Conservation (phyloP, 2,113 vertebrate genomes). For the Antechinus stuartii region DNA sequence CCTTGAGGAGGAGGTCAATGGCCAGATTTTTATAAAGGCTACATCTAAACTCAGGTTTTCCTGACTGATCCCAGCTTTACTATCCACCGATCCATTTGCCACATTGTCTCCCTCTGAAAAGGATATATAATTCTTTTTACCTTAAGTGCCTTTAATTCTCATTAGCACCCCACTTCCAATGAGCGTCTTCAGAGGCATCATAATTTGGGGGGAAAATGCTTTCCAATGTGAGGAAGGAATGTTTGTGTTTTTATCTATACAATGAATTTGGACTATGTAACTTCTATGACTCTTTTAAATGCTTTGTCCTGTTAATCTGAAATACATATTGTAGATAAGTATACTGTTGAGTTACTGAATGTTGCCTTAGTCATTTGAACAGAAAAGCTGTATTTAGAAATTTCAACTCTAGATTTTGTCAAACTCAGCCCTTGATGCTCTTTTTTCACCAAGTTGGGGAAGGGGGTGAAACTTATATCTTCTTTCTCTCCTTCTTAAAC, state of each 20-base stretch:
- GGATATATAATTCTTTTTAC: neutral
- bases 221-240: neutral
- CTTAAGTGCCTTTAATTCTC: neutral
- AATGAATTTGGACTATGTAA: neutral
- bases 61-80: neutral
- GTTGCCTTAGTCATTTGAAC: neutral
- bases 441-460: neutral
- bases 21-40: neutral
- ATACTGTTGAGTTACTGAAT: neutral
- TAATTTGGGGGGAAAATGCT: neutral
- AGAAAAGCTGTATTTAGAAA: neutral
- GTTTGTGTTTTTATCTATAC: neutral
- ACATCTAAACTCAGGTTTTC: neutral
- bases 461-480: neutral
- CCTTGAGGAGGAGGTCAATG: neutral
- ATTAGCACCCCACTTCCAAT: neutral
- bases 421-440: neutral
- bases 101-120: neutral
- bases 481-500: neutral
- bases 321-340: neutral
- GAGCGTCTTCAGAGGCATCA: neutral
- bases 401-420: neutral
- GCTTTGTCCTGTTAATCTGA: neutral
- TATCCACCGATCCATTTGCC: neutral
- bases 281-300: neutral